Base-by-base conservation (phyloP, 2,888 invertebrate species). In the Nematopogon swammerdamellus region DNA sequence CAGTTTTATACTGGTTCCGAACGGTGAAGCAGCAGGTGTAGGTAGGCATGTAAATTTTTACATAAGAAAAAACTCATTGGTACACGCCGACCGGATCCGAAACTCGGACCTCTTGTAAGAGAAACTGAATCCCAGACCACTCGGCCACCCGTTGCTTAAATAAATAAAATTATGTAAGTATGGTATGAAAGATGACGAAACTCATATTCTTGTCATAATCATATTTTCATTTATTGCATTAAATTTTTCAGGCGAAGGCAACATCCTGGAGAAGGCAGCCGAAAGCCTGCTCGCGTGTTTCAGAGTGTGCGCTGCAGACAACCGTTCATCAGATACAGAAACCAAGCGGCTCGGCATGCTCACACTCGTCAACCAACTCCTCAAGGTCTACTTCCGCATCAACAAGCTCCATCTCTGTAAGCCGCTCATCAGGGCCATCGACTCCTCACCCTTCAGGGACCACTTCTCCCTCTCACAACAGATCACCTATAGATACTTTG, bases 321-420 rank as follows among this genome's bases (percentile, higher is more conserved):
- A 92, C 67, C 85, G 95, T 53, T 90, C 95, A 5, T 86, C 92
- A 1, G 92, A 95, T 58, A 88, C 89, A 51, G 92, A 94, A 54
- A 95, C 97, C 0, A 99, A 99, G 72, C 87, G 95, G 61, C 86
- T 95, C 75, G 98, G 97, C 51, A 97, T 99, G 95, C 74, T 99
- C 58, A 90, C 91, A 60, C 81, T 99, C 53, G 96, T 98, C 0
- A 99, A 99, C 77, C 98, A 99, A 68, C 82, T 99, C 4, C 92
- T 99, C 58, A 97, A 98, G 77, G 80, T 85, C 1, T 97, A 97
- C 68, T 97, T 96, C 63, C 86, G 92, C 59, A 97, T 97, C 58
- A 92, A 92, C 64, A 91, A 92, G 63, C 69, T 94, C 17, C 92
- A 94, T 73, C 72, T 94, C 48, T 93, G 92, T 68, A 97, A 94